phyloP scores from a whole-genome alignment of 1,140 invertebrate genomes.

The Elysia chlorotica region DNA sequence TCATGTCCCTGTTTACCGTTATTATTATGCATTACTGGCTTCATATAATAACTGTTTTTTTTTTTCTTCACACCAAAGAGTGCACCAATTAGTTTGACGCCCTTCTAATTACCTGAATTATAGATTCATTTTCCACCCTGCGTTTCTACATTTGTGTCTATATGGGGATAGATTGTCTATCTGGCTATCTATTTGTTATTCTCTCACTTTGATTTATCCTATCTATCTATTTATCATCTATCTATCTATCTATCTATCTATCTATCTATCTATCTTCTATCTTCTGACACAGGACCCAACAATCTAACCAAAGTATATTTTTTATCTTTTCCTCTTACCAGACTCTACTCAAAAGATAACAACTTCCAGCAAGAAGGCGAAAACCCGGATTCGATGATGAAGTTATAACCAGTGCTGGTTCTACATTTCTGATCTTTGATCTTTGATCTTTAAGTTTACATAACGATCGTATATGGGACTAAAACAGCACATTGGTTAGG shows the following conservation, averaged over 20 bases:
- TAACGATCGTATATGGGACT: no score
- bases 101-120: no score
- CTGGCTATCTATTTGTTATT: constrained; percentile 1
- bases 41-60: no score
- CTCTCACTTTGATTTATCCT: background rate
- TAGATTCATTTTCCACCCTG: no score
- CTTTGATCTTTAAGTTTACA: background rate
- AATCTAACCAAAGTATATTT: background rate
- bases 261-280: background rate
- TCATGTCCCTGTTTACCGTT: no score
- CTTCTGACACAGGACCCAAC: background rate
- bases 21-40: no score
- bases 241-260: background rate
- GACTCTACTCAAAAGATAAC: background rate
- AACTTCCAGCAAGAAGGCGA: background rate
- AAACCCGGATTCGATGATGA: background rate
- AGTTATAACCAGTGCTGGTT: background rate
- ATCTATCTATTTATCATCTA: background rate
- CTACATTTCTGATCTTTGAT: background rate
- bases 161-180: no score
- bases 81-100: no score
- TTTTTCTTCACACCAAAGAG: no score
- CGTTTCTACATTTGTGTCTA: no score
- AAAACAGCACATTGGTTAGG: no score
- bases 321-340: background rate